phyloP scores from a whole-genome alignment of 2,888 invertebrate species.

The Dilophus febrilis region DNA sequence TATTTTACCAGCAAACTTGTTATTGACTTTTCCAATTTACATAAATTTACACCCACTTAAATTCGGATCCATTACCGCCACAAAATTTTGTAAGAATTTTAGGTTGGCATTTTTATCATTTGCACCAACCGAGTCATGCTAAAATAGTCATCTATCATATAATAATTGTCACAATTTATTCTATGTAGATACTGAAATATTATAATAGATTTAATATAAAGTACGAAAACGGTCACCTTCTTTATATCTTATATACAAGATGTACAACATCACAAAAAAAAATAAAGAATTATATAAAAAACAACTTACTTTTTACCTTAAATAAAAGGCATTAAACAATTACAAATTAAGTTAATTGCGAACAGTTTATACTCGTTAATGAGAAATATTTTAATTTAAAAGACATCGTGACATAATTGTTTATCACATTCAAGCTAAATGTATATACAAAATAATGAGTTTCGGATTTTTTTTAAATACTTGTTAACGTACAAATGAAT shows the following conservation, averaged over 20 bases:
- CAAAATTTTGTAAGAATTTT: no score
- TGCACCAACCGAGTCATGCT: no score
- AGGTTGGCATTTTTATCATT: no score
- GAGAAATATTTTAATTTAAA: constrained; percentile 23
- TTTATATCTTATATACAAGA: neutral
- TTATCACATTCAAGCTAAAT: constrained; percentile 13
- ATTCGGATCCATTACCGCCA: no score
- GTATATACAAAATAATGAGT: constrained; percentile 1
- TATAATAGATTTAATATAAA: neutral
- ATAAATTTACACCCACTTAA: no score
- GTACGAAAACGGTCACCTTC: neutral
- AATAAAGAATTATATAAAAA: constrained; percentile 6
- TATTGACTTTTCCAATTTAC: no score
- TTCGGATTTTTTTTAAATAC: neutral
- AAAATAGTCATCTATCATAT: no score
- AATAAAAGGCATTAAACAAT: constrained; percentile 19
- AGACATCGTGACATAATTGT: constrained; percentile 23
- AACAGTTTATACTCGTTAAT: constrained; percentile 17
- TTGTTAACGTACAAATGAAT: neutral
- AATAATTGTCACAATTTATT: no score
- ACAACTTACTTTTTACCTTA: constrained; percentile 6
- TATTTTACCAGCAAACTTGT: no score
- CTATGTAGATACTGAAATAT: neutral
- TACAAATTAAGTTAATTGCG: constrained; percentile 25
- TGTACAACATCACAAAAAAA: neutral